phyloP scores from a whole-genome alignment of 2,888 invertebrate species.

The Fragum whitleyi region DNA sequence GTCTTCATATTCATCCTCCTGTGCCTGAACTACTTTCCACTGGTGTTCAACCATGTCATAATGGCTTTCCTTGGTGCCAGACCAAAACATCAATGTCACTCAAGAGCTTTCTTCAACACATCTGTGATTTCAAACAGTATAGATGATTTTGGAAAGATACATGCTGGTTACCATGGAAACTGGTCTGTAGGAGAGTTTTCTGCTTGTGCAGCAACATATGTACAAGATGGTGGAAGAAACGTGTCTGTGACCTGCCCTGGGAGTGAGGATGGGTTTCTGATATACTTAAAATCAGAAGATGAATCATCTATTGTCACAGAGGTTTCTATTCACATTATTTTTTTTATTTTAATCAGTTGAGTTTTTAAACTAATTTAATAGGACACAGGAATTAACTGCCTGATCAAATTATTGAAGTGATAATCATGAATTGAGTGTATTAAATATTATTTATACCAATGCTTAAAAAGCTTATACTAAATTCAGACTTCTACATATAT shows the following conservation, averaged over 20 bases:
- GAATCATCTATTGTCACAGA: constrained; percentile 75
- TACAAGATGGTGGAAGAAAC: constrained; percentile 55
- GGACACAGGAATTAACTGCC: too few species aligned
- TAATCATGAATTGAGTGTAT: too few species aligned
- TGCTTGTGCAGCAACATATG: constrained; percentile 54
- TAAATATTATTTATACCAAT: too few species aligned
- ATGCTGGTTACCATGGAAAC: not conserved
- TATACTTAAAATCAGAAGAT: constrained; percentile 48
- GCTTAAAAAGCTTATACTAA: too few species aligned
- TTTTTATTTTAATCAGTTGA: too few species aligned
- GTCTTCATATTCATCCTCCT: constrained; percentile 74
- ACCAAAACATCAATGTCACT: constrained; percentile 68
- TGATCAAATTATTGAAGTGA: too few species aligned
- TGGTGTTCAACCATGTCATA: constrained; percentile 80
- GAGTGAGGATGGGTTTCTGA: constrained; percentile 60
- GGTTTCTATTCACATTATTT: too few species aligned
- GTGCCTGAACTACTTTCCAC: constrained; percentile 76
- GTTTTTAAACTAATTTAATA: too few species aligned
- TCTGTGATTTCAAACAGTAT: constrained; percentile 28
- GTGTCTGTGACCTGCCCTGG: constrained; percentile 60
- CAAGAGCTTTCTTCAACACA: constrained; percentile 22
- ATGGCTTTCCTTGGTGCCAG: constrained; percentile 79
- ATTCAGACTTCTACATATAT: too few species aligned
- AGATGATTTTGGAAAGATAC: constrained; percentile 10
- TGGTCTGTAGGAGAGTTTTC: constrained; percentile 26